Base-by-base conservation (phyloP, 2,888 invertebrate species). In the Drosophila rellima region DNA sequence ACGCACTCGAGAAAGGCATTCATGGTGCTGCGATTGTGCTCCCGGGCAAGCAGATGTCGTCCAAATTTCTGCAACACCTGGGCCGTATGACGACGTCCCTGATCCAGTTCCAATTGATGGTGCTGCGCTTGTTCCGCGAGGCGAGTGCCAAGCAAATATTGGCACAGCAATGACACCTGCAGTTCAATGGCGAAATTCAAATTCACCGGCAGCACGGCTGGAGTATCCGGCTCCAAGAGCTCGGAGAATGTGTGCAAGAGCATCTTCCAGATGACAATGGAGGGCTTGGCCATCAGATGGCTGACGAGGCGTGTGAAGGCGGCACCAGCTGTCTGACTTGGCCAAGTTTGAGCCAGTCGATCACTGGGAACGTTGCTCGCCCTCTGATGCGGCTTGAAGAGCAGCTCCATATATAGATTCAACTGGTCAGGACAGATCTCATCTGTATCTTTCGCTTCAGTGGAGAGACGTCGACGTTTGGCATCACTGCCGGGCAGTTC, bases 241-340 rank as follows among this genome's bases (percentile, higher is more conserved):
- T 91, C 90, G 15, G 74, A 80, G 2, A 93, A 73, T 2, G 80
- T 73, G 65, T 82, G 91, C 11, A 92, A 67, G 23, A 92, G 65
- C 2, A 90, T 88, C 47, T 91, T 91, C 92, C 93, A 93, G 13
- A 93, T 90, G 3, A 90, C 90, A 35, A 93, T 62, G 1, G 92
- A 91, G 2, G 92, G 92, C 56, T 92, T 92, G 1, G 91, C 89
- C 74, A 91, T 89, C 0, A 92, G 66, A 2, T 88, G 84, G 3
- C 89, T 83, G 1, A 93, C 76, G 0, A 92, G 80, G 35, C 90
- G 90, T 0, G 90, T 90, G 52, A 92, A 92, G 1, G 87, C 85
- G 4, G 65, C 64, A 0, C 92, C 92, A 0, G 89, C 91, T 1
- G 84, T 78, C 0, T 69, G 60, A 13, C 87, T 80, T 2, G 92